A percentile compares a stretch with the other conserved stretches of the same genome.
These are phyloP conservation scores for Plebejus melissa DNA, from an alignment of 2,888 invertebrate species.

Conservation along the genomic window DNA sequence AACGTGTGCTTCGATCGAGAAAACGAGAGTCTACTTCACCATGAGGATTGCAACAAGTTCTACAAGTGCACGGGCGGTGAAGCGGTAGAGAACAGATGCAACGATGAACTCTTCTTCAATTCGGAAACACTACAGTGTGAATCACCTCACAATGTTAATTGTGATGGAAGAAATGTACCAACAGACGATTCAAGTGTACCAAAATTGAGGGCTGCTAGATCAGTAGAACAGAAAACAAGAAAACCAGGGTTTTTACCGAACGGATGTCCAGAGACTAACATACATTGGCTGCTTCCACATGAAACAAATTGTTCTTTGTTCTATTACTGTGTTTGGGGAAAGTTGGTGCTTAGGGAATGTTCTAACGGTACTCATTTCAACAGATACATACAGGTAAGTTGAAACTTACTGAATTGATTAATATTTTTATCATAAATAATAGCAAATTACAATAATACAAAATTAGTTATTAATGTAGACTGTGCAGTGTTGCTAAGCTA, in stretches of 20 bases:
- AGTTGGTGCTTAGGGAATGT: conserved; percentile 47
- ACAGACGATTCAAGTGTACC: background rate
- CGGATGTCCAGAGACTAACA: conserved; percentile 58
- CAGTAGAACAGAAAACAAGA: background rate
- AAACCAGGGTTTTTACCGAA: conserved; percentile 48
- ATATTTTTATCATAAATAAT: no score
- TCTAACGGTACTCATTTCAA: conserved; percentile 50
- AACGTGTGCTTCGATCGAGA: conserved; percentile 55
- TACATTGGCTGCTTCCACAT: conserved; percentile 60
- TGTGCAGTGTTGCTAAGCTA: no score
- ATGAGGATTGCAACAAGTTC: conserved; percentile 71
- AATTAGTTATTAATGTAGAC: no score
- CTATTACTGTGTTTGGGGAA: conserved; percentile 63
- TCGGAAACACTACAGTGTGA: conserved; percentile 71
- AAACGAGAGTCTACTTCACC: conserved; percentile 66
- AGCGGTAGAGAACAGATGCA: conserved; percentile 75
- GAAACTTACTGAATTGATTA: background rate
- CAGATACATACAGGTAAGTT: conserved; percentile 49
- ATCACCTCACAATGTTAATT: conserved; percentile 76
- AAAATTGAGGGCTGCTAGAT: conserved; percentile 12
- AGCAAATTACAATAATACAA: no score
- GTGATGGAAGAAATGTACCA: conserved; percentile 47
- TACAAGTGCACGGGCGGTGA: conserved; percentile 79
- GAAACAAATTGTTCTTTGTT: conserved; percentile 53
- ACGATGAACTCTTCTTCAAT: conserved; percentile 72